Conservation (phyloP, 1,140 invertebrate species). For the Heliconius hermathena region DNA sequence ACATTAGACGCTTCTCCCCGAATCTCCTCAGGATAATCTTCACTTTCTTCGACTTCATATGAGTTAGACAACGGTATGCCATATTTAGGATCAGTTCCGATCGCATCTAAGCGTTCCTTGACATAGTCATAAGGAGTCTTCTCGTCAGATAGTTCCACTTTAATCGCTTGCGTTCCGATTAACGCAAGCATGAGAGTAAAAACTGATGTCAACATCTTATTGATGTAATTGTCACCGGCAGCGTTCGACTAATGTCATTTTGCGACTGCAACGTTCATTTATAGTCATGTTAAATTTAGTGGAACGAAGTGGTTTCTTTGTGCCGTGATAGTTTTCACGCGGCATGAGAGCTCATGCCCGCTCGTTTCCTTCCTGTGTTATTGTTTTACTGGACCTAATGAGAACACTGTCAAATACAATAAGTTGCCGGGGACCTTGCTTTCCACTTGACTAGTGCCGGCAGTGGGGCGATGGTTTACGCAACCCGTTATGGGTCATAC, state of each 20-base stretch:
- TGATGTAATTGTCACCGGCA: constrained; percentile 61
- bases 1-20: constrained; percentile 71
- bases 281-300: constrained; percentile 74
- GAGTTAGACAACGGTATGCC: constrained; percentile 71
- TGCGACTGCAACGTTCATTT: constrained; percentile 70
- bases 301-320: constrained; percentile 72
- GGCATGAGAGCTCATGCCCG: constrained; percentile 54
- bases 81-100: constrained; percentile 57
- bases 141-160: constrained; percentile 65
- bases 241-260: constrained; percentile 72
- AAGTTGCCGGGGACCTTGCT: constrained; percentile 74
- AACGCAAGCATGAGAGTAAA: constrained; percentile 54
- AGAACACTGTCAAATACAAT: constrained; percentile 75
- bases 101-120: constrained; percentile 64
- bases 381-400: constrained; percentile 78
- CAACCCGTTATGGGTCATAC: constrained; percentile 68
- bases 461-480: constrained; percentile 71
- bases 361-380: constrained; percentile 78
- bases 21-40: constrained; percentile 71
- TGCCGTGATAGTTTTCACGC: constrained; percentile 74
- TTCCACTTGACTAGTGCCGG: constrained; percentile 74
- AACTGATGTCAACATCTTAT: constrained; percentile 66
- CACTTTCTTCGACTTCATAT: constrained; percentile 79
- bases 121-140: constrained; percentile 76
- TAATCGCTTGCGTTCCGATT: constrained; percentile 51